Base-by-base conservation (phyloP, 1,140 invertebrate genomes). In the Pararge aegeria region DNA sequence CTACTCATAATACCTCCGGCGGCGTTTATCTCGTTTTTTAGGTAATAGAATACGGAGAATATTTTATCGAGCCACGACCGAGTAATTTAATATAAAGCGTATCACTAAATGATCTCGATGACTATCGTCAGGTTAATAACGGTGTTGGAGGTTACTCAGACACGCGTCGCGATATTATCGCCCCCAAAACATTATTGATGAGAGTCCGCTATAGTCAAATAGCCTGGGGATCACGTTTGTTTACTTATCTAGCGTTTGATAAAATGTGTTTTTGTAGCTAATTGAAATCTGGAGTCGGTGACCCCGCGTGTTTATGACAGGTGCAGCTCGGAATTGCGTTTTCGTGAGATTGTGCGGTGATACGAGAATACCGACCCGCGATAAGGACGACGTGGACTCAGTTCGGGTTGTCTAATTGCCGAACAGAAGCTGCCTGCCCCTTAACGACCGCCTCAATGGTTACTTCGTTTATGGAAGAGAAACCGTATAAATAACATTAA, bases 1-100 rank as follows among this genome's bases (percentile, higher is more conserved):
- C 68, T 70, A 68, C 52, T 73, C 58, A 78, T 78, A 74, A 75
- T 80, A 82, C 77, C 78, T 72, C 75, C 77, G 72, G 75, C 78
- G 67, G 64, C 64, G 82, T 75, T 83, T 85, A 83, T 87, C 79
- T 83, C 66, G 74, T 80, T 86, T 84, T 34, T 83, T 70, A 78
- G 38, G 86, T 89, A 89, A 89, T 87, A 86, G 83, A 87, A 87
- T 87, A 88, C 78, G 76, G 71, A 64, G 75, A 81, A 86, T 82
- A 85, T 85, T 85, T 86, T 85, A 88, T 82, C 83, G 79, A 75
- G 73, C 78, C 85, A 88, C 80, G 85, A 84, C 81, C 83, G 78
- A 84, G 86, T 89, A 89, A 89, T 89, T 89, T 89, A 89, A 89
- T 89, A 89, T 89, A 86, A 89, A 87, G 78, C 81, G 81, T 89